Evolutionary conservation across 2,888 invertebrate species (phyloP), one percentile per base, ranked within the genome.

Genomic region (Bellardia bayeri): DNA sequence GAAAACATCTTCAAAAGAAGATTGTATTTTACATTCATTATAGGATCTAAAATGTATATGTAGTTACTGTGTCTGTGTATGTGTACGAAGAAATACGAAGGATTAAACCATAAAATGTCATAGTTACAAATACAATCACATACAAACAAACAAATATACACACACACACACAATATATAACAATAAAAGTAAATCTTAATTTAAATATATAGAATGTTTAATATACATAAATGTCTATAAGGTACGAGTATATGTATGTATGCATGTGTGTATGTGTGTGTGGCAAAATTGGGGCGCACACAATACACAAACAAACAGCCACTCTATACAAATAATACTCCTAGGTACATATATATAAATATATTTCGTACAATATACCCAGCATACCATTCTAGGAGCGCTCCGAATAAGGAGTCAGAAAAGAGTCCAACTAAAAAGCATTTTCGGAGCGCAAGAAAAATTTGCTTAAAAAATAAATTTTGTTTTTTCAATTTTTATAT

Each of bases 111-210:
- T 64, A 68, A 68, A 68, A 68, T 64, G 49, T 49, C 49, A 68
- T 30, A 49, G 14, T 68, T 68, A 16, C 66, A 66, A 66, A 66
- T 66, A 45, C 23, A 1, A 23, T 6, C 8, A 40, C 37, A 63
- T 5, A 11, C 58, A 58, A 13, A 58, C 58, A 4, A 13, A 30
- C 58, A 30, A 9, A 64, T 49, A 30, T 49, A 66, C 23, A 23
- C 23, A 23, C 23, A 23, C 23, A 23, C 23, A 23, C 1, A 23
- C 40, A 23, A 66, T 66, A 66, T 16, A 42, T 66, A 68, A 9
- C 7, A 68, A 68, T 45, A 30, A 68, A 68, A 68, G 49, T 68
- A 23, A 68, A 68, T 68, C 64, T 68, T 30, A 68, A 68, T 68
- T 68, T 68, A 68, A 49, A 68, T 30, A 49, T 49, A 49, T 6